Evolutionary conservation across 1,140 invertebrate genomes (phyloP).

Genomic region (Bradysia coprophila): DNA sequence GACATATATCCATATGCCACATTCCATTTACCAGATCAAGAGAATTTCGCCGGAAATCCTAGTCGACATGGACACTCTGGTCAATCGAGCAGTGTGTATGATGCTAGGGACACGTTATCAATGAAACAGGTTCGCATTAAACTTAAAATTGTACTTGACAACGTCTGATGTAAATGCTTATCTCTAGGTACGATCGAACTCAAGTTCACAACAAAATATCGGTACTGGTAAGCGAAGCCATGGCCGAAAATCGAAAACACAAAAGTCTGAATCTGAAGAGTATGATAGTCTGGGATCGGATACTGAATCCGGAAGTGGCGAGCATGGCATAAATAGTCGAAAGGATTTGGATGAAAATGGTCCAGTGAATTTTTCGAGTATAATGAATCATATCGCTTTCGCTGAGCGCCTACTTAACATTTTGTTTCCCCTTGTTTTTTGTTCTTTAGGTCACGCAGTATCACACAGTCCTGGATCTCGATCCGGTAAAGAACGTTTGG

Average conservation of each 20-base stretch:
- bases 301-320: constrained; percentile 12
- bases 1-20: constrained; percentile 44
- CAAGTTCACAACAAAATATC: not conserved
- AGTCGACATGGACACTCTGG: constrained; percentile 14
- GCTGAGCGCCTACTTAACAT: too few relatives aligned
- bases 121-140: not conserved
- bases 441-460: not conserved
- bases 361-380: constrained; percentile 20
- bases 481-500: constrained; percentile 10
- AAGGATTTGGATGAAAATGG: constrained; percentile 30
- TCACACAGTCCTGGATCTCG: not conserved
- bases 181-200: not conserved
- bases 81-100: constrained; percentile 24
- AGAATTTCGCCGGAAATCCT: constrained; percentile 22
- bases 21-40: constrained; percentile 37
- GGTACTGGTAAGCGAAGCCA: constrained; percentile 11
- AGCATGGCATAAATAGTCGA: not conserved
- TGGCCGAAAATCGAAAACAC: constrained; percentile 11
- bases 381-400: constrained; percentile 10
- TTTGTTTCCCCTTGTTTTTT: not conserved
- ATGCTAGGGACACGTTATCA: constrained; percentile 22
- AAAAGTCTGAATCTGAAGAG: constrained; percentile 36
- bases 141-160: too few relatives aligned
- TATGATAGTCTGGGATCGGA: constrained; percentile 38
- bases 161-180: too few relatives aligned